Conservation (phyloP, 2,797 vertebrate species). For the Acanthurus leucopareius region DNA sequence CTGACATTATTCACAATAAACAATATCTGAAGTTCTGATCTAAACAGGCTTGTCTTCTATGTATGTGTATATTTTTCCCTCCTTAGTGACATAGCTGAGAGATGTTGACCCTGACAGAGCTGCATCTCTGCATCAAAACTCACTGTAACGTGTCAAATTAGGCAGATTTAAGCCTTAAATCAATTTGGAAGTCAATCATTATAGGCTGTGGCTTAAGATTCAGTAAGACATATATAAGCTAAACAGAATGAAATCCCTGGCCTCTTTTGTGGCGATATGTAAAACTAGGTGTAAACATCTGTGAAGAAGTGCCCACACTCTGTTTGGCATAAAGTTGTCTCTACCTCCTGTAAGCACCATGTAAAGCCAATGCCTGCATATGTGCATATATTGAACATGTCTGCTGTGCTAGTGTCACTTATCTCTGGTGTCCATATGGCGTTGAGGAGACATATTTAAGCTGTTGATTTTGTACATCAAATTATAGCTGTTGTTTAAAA, state of each 20-base stretch:
- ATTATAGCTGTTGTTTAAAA: background rate
- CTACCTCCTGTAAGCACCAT: background rate
- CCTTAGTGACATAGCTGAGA: slow-evolving; percentile 10
- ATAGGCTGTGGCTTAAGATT: background rate
- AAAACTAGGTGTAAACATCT: background rate
- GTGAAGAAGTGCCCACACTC: background rate
- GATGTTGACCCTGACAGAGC: slow-evolving; percentile 12
- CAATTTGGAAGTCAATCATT: background rate
- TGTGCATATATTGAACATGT: background rate
- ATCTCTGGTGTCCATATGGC: background rate
- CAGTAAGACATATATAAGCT: background rate
- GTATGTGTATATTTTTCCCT: background rate
- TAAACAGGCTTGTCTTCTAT: background rate
- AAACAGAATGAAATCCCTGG: background rate
- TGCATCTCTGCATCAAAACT: slow-evolving; percentile 15
- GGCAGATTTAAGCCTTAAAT: background rate
- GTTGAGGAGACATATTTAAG: background rate
- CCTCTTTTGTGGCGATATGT: background rate
- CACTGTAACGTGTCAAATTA: background rate
- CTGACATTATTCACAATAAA: background rate
- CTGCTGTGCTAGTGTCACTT: background rate
- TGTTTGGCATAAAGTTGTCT: background rate
- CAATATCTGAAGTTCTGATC: background rate
- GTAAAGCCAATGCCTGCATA: slow-evolving; percentile 6
- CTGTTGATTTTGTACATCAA: background rate